A percentile compares a stretch with the other conserved stretches of the same genome.
phyloP scores from a whole-genome alignment of 2,888 invertebrate genomes.

The Eudasyphora cyanicolor region DNA sequence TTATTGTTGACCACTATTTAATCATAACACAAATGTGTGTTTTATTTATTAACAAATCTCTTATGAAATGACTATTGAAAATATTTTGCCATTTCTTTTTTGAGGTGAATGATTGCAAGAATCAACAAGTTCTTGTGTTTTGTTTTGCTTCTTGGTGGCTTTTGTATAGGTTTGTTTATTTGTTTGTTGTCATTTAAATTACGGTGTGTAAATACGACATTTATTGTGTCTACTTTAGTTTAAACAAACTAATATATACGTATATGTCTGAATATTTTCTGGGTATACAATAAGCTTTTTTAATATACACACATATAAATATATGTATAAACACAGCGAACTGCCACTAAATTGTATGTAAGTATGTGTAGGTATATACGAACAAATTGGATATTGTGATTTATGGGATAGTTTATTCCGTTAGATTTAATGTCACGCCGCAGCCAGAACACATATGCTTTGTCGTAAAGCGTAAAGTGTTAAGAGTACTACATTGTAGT shows the following conservation, averaged over 20 bases:
- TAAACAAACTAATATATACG: background rate
- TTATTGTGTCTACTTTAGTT: background rate
- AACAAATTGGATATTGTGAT: no score
- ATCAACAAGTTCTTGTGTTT: slow-evolving; percentile 10
- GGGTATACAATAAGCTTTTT: background rate
- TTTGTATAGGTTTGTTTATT: background rate
- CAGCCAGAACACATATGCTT: background rate
- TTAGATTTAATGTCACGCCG: slow-evolving; percentile 8
- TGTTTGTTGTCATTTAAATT: background rate
- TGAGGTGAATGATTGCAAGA: background rate
- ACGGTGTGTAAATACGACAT: background rate
- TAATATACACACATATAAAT: background rate
- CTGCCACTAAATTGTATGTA: background rate
- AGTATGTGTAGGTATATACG: background rate
- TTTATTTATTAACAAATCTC: slow-evolving; percentile 13
- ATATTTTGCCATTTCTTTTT: slow-evolving; percentile 9
- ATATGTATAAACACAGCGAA: no score
- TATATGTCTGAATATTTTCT: no score
- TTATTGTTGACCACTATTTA: no score
- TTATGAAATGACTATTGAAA: slow-evolving; percentile 2
- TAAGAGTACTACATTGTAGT: no score
- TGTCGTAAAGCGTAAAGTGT: no score
- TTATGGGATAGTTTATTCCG: background rate
- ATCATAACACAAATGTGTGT: no score
- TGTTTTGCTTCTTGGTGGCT: background rate